phyloP scores from a whole-genome alignment of 2,797 vertebrate genomes.

The Aplochiton taeniatus region DNA sequence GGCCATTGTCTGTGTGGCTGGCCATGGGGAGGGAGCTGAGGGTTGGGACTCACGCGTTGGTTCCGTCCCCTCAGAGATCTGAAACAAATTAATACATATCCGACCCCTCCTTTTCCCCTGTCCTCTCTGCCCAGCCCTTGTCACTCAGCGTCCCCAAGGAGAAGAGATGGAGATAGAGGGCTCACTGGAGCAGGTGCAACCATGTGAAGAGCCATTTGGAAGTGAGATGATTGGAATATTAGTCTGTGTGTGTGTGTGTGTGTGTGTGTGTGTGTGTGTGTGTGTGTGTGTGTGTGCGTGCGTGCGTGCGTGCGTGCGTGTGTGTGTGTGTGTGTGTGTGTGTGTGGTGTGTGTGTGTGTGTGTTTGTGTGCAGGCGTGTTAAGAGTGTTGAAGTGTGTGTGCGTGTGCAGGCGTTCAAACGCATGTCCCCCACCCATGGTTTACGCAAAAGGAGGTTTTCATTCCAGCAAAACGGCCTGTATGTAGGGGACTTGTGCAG shows the following conservation, averaged over 20 bases:
- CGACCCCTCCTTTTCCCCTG: constrained; percentile 39
- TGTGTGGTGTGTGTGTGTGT: constrained; percentile 1
- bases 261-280: not conserved
- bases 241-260: not conserved
- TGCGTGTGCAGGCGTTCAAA: not conserved
- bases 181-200: not conserved
- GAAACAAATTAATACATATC: constrained; percentile 73
- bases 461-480: not conserved
- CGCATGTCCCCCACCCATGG: not conserved
- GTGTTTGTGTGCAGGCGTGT: not conserved
- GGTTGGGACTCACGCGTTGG: not conserved
- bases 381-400: not conserved
- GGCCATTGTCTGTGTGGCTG: constrained; percentile 52
- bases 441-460: not conserved
- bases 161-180: not conserved
- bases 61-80: constrained; percentile 54
- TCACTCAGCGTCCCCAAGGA: not conserved
- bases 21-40: constrained; percentile 13
- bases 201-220: constrained; percentile 5
- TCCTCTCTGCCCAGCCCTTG: constrained; percentile 28
- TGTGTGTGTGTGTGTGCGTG: too few relatives aligned
- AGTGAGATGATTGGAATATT: constrained; percentile 8
- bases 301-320: too few relatives aligned
- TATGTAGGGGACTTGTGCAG: not conserved
- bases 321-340: constrained; percentile 1